Base-by-base conservation (phyloP, 2,888 invertebrate genomes). In the Macrosoma leucophasiata region DNA sequence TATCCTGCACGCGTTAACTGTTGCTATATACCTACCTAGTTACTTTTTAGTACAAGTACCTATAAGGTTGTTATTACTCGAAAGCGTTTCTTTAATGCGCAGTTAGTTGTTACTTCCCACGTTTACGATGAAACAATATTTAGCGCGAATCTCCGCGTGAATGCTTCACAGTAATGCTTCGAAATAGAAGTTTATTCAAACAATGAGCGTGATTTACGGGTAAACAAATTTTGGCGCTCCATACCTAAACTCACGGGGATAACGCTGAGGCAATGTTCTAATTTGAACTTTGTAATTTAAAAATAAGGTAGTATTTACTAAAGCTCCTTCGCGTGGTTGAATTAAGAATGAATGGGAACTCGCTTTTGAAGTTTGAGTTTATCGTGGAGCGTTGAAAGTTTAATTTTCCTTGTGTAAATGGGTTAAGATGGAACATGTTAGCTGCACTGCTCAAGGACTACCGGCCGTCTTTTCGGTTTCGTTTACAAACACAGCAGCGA, bases 121-220 rank as follows among this genome's bases (percentile, higher is more conserved):
- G 54, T 51, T 69, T 71, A 73, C 60, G 50, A 50, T 63, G 69
- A 70, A 75, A 67, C 61, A 61, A 58, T 62, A 60, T 69, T 73
- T 67, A 69, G 60, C 62, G 64, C 59, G 64, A 55, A 56, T 58
- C 57, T 45, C 39, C 52, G 52, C 52, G 53, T 52, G 46, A 58
- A 47, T 50, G 62, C 61, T 81, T 79, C 73, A 62, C 66, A 47
- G 70, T 70, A 77, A 75, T 59, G 62, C 67, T 66, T 81, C 63
- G 62, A 82, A 84, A 84, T 84, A 82, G 81, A 79, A 75, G 66
- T 72, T 68, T 69, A 64, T 62, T 72, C 62, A 81, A 77, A 81
- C 81, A 82, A 74, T 67, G 77, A 62, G 63, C 79, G 82, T 81
- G 84, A 78, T 81, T 73, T 73, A 82, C 56, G 62, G 52, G 69